A percentile compares a stretch with the other conserved stretches of the same genome.
Conservation (phyloP, 2,113 vertebrate species). For the Butorides virescens region DNA sequence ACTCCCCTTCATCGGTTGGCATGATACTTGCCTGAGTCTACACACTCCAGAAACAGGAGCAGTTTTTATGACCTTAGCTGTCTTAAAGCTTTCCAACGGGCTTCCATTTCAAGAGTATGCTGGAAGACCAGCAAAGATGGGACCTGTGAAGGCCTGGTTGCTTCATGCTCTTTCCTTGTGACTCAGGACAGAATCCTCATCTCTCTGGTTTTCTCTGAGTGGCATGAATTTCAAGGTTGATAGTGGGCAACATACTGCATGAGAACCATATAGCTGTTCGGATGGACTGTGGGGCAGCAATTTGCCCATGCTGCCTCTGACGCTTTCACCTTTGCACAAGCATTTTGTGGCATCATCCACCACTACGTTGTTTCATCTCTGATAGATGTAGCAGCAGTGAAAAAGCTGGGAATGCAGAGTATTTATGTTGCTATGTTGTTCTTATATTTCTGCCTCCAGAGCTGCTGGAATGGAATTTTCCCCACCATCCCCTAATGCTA, state of each 20-base stretch:
- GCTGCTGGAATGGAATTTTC: not conserved
- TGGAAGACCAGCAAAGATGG: not conserved
- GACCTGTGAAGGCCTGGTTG: not conserved
- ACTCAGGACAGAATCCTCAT: not conserved
- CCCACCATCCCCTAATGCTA: accelerated
- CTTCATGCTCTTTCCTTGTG: not conserved
- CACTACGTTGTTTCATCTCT: not conserved
- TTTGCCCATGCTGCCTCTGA: not conserved
- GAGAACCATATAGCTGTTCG: not conserved
- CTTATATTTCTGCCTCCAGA: not conserved
- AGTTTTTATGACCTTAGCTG: not conserved
- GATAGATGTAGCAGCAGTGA: not conserved
- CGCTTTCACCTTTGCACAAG: not conserved
- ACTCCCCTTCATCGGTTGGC: not conserved
- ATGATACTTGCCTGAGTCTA: not conserved
- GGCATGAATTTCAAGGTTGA: not conserved
- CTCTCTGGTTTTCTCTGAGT: not conserved
- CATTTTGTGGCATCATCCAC: not conserved
- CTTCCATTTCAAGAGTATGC: accelerated
- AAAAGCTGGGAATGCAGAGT: not conserved
- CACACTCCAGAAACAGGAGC: not conserved
- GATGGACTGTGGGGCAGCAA: not conserved
- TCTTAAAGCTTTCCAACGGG: not conserved
- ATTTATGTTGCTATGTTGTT: not conserved
- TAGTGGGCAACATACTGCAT: not conserved